Evolutionary conservation across 2,797 vertebrate species (phyloP).

Genomic region (Valencia hispanica): DNA sequence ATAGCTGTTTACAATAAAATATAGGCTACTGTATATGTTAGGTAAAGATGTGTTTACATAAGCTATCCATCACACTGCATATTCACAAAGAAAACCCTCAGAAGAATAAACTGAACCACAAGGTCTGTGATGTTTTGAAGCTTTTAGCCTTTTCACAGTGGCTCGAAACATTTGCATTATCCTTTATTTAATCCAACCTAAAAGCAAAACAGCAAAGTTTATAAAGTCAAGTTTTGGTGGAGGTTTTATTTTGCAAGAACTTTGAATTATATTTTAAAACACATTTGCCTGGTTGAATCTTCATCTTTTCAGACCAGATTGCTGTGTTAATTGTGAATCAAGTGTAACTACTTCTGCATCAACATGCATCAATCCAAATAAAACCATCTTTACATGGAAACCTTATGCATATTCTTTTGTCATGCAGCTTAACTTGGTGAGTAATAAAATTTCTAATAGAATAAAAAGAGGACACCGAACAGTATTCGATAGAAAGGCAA

Average conservation of each 20-base stretch:
- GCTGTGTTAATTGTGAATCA: not conserved
- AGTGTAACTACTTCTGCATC: not conserved
- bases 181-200: constrained; percentile 1
- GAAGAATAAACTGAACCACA: not conserved
- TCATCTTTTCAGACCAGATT: not conserved
- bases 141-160: not conserved
- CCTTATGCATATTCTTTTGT: not conserved
- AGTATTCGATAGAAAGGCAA: not conserved
- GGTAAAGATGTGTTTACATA: not conserved
- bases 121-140: not conserved
- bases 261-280: not conserved
- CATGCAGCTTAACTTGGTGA: not conserved
- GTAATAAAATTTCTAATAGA: not conserved
- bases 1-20: not conserved
- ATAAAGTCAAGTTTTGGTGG: not conserved
- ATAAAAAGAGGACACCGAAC: not conserved
- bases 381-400: not conserved
- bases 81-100: not conserved
- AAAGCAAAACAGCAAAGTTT: constrained; percentile 7
- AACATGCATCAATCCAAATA: not conserved
- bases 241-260: constrained; percentile 4
- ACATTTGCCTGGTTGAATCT: not conserved
- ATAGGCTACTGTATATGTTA: no score
- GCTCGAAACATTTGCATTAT: not conserved
- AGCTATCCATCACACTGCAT: not conserved